A percentile compares a stretch with the other conserved stretches of the same genome.
These are phyloP conservation scores for Gymnocheta viridis DNA, from an alignment of 2,888 invertebrate species.

Conservation along the genomic window DNA sequence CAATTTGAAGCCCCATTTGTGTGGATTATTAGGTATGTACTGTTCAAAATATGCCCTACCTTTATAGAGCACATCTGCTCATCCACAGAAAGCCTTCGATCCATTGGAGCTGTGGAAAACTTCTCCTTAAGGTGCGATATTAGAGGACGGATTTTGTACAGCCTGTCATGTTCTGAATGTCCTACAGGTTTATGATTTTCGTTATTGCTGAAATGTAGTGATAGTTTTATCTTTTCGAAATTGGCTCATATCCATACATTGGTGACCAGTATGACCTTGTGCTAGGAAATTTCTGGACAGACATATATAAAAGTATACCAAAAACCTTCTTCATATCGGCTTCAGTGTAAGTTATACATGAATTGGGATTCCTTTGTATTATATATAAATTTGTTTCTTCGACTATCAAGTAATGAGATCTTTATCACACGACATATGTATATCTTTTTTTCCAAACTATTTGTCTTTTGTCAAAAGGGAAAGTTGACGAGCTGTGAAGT, in stretches of 20 bases:
- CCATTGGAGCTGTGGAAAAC: conserved; percentile 12
- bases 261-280: conserved; percentile 54
- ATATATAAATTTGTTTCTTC: conserved; percentile 45
- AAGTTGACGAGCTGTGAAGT: neutral
- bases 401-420: conserved; percentile 8
- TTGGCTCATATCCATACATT: conserved; percentile 41
- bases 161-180: conserved; percentile 38
- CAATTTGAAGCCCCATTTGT: conserved; percentile 33
- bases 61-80: conserved; percentile 39
- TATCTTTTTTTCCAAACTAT: conserved; percentile 46
- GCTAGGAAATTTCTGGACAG: conserved; percentile 43
- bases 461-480: conserved; percentile 41
- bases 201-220: conserved; percentile 25
- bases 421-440: conserved; percentile 13
- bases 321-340: conserved; percentile 35
- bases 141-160: conserved; percentile 29
- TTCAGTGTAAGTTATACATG: conserved; percentile 26
- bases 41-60: no score
- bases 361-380: conserved; percentile 27
- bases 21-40: conserved; percentile 17
- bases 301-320: conserved; percentile 41
- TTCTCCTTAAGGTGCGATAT: conserved; percentile 13
- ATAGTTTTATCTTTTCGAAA: conserved; percentile 40
- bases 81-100: conserved; percentile 29
- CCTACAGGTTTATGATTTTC: conserved; percentile 28